These are phyloP conservation scores for Andrena marginata DNA, from an alignment of 2,888 invertebrate species.

Conservation along the genomic window DNA sequence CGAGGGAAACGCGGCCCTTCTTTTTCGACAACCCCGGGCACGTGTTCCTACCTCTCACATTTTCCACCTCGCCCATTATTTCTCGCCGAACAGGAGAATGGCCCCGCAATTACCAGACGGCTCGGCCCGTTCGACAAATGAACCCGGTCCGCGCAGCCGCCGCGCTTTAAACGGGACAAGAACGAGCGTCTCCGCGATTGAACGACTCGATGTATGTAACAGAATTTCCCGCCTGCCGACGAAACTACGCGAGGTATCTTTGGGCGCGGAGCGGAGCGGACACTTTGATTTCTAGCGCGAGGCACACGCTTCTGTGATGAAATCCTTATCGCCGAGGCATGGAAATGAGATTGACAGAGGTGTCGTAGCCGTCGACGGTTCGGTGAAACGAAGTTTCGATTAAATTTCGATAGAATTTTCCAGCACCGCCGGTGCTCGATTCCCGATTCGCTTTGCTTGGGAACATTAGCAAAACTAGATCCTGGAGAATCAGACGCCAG, in stretches of 20 bases:
- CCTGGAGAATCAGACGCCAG: no score
- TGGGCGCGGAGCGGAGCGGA: neutral
- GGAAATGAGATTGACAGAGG: neutral
- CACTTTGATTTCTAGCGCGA: neutral
- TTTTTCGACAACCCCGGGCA: neutral
- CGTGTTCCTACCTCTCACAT: slow-evolving; percentile 5
- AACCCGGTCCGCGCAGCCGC: slow-evolving; percentile 27
- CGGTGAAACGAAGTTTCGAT: neutral
- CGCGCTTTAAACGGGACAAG: slow-evolving; percentile 13
- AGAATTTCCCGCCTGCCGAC: slow-evolving; percentile 14
- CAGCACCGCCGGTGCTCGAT: neutral
- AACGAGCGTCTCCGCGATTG: slow-evolving; percentile 4
- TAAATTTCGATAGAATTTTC: neutral
- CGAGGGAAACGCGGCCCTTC: neutral
- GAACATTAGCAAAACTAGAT: neutral
- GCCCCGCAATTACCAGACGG: slow-evolving; percentile 27
- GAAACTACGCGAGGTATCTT: slow-evolving; percentile 19
- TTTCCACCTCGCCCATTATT: slow-evolving; percentile 19
- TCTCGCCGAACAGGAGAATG: slow-evolving; percentile 16
- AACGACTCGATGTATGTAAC: slow-evolving; percentile 34
- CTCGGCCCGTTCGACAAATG: slow-evolving; percentile 33
- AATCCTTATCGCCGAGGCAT: neutral
- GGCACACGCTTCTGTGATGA: slow-evolving; percentile 7
- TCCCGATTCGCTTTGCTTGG: neutral
- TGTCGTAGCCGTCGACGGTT: neutral